These are phyloP conservation scores for Trachelus iudaicus DNA, from an alignment of 2,888 invertebrate species.

Conservation along the genomic window DNA sequence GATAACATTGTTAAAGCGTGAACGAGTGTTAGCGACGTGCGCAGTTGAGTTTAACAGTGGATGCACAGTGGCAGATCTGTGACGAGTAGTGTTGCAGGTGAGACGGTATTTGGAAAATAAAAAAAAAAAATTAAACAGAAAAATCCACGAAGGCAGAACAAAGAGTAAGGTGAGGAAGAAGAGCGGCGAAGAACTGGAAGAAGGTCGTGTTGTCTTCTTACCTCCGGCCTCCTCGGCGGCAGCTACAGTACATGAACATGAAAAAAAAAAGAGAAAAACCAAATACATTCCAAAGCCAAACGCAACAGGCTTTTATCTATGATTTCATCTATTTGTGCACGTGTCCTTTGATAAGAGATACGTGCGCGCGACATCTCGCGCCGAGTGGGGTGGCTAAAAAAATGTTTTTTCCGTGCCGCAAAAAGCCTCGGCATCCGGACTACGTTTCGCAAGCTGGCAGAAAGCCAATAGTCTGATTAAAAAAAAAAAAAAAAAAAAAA, in stretches of 20 bases:
- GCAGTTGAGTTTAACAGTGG: not conserved
- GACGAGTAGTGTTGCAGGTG: not conserved
- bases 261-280: conserved; percentile 70
- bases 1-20: not conserved
- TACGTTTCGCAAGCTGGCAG: not conserved
- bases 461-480: not conserved
- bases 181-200: not conserved
- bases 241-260: conserved; percentile 75
- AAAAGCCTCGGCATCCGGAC: not conserved
- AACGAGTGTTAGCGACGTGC: not conserved
- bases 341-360: conserved; percentile 13
- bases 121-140: not conserved
- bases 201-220: conserved; percentile 68
- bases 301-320: conserved; percentile 29
- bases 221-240: conserved; percentile 92
- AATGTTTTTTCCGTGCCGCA: not conserved
- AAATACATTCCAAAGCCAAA: conserved; percentile 63
- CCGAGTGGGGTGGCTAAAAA: not conserved
- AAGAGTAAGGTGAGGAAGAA: not conserved
- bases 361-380: not conserved
- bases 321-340: conserved; percentile 17
- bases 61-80: not conserved
- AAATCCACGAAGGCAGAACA: not conserved
- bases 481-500: too few species aligned
- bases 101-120: not conserved